Base-by-base conservation (phyloP, 2,113 vertebrate genomes). In the Chloropsis hardwickii region DNA sequence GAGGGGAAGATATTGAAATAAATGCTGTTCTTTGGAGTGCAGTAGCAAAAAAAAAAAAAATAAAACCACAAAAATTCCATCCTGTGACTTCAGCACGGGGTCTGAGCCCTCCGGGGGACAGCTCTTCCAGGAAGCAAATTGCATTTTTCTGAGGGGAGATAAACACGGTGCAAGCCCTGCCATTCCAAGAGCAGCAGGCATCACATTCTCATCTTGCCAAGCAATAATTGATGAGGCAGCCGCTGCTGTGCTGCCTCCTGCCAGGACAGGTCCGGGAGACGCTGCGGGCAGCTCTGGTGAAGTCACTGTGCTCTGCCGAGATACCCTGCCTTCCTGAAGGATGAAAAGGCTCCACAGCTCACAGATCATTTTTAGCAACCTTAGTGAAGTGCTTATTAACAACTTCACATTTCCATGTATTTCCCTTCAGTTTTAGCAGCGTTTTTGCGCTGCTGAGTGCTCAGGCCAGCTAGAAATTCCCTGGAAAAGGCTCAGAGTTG, bases 341-440 rank as follows among this genome's bases (percentile, higher is more conserved):
- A 23, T 56, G 8, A n/a, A 27, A 57, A 39, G 50, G 23, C 79
- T 44, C 61, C 25, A 8, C 19, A 1, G 2, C 11, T 82, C 42
- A 2, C 6, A 40, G 40, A 78, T 82, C 8, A 0, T 6, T 65
- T 79, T 51, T 39, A 83, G 72, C 6, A 4, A 12, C 13, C 0
- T 37, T 53, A 37, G 5, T 33, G 2, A 61, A 64, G 65, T 8
- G 35, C 16, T 80, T 25, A 16, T 27, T 39, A 57, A 61, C 12
- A 27, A 27, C 48, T 77, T 53, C 54, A 20, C 14, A 9, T 72
- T n/a, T 67, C 13, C 6, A 0, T 9, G 14, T 11, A 1, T 73
- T 85, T 57, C 23, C 58, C 58, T 11, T 72, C 25, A 2, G 1
- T 84, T 65, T 89, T 56, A 76, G 13, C 47, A 44, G 65, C 6